A percentile compares a stretch with the other conserved stretches of the same genome.
Conservation (phyloP, 1,140 invertebrate genomes). For the Drosophila murphyi region DNA sequence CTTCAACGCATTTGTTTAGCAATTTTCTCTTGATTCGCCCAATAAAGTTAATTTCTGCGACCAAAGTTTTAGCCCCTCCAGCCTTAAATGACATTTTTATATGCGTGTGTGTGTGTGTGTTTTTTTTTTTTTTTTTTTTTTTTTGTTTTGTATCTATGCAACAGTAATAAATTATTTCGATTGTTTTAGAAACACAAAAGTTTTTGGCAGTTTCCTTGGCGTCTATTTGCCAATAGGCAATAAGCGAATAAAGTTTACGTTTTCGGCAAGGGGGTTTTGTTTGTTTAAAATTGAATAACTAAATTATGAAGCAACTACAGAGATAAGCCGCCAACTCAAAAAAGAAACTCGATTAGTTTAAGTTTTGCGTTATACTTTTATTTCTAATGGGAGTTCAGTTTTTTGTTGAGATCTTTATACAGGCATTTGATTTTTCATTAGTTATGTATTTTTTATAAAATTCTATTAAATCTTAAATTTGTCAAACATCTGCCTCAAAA, state of each 20-base stretch:
- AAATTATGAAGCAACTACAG: slow-evolving; percentile 23
- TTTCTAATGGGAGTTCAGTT: neutral
- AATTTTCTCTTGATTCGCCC: slow-evolving; percentile 79
- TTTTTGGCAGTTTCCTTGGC: slow-evolving; percentile 17
- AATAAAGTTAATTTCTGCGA: slow-evolving; percentile 75
- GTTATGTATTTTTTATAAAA: too few relatives aligned
- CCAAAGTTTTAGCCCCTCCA: slow-evolving; percentile 40
- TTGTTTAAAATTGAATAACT: slow-evolving; percentile 21
- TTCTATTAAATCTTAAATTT: too few relatives aligned
- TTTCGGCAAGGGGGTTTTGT: slow-evolving; percentile 13
- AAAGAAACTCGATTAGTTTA: slow-evolving; percentile 4
- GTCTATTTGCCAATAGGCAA: slow-evolving; percentile 22
- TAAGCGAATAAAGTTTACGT: slow-evolving; percentile 8
- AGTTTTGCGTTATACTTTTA: neutral
- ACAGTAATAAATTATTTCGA: slow-evolving; percentile 53
- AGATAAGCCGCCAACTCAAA: slow-evolving; percentile 7
- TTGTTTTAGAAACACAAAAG: slow-evolving; percentile 39
- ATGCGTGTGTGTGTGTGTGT: slow-evolving; percentile 35
- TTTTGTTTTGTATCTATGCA: slow-evolving; percentile 23
- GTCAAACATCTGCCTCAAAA: too few relatives aligned
- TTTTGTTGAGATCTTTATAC: neutral
- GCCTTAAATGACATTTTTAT: slow-evolving; percentile 79
- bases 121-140: slow-evolving; percentile 35
- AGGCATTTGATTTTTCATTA: too few relatives aligned
- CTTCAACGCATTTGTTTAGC: slow-evolving; percentile 78